These are phyloP conservation scores for Daubentonia madagascariensis DNA, from an alignment of 2,113 vertebrate genomes.

Conservation along the genomic window DNA sequence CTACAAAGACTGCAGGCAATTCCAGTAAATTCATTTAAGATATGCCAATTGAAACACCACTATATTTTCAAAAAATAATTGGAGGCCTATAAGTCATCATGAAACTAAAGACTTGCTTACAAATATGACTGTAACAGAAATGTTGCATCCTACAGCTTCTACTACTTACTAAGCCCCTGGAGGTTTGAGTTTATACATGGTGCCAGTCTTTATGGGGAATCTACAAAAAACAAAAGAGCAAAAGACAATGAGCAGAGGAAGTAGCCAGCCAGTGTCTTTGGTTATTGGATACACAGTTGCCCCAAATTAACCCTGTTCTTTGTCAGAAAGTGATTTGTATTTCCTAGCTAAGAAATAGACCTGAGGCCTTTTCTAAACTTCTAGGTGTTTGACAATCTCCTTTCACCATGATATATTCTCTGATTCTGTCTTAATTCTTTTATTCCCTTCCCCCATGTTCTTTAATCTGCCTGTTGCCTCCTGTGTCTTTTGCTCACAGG, in stretches of 20 bases:
- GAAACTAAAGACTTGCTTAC: not conserved
- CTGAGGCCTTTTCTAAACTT: not conserved
- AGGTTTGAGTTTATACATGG: not conserved
- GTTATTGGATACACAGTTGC: not conserved
- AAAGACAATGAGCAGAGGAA: not conserved
- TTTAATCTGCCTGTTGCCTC: not conserved
- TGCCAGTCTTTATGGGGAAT: not conserved
- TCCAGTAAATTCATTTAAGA: not conserved
- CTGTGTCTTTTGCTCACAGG: not conserved
- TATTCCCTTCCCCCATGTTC: not conserved
- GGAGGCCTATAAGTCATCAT: not conserved
- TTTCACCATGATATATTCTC: not conserved
- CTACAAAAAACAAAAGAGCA: not conserved
- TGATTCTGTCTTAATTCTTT: not conserved
- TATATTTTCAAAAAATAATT: not conserved
- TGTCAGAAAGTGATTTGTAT: not conserved
- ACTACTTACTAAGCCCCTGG: not conserved
- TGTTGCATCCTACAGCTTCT: not conserved
- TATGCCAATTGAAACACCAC: not conserved
- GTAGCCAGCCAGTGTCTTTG: not conserved
- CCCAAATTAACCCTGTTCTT: not conserved
- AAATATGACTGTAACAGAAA: not conserved
- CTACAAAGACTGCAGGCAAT: not conserved
- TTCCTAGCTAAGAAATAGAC: not conserved
- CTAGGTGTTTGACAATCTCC: not conserved